Conservation (phyloP, 2,888 invertebrate genomes). For the Aleiodes leptofemur region DNA sequence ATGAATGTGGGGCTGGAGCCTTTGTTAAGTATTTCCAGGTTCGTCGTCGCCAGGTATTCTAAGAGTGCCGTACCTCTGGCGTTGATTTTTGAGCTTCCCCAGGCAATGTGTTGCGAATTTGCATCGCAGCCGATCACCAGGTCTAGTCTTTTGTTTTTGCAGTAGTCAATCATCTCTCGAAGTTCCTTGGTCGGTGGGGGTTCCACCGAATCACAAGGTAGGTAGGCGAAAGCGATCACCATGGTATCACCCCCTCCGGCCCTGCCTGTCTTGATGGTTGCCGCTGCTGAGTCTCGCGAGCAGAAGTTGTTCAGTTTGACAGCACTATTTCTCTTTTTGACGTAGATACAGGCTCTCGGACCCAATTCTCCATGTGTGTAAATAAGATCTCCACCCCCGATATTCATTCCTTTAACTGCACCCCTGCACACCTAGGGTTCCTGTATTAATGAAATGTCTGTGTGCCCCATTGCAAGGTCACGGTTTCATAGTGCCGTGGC, state of each 20-base stretch:
- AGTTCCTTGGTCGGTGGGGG: not conserved
- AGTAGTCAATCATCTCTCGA: too few relatives aligned
- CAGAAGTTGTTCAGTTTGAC: constrained; percentile 38
- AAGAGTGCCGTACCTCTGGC: too few relatives aligned
- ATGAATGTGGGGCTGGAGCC: too few relatives aligned
- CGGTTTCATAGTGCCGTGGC: constrained; percentile 39
- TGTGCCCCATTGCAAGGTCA: constrained; percentile 39
- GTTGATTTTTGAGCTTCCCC: too few relatives aligned
- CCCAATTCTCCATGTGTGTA: not conserved
- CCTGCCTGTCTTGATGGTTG: not conserved
- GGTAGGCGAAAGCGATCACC: constrained; percentile 25
- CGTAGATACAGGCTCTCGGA: constrained; percentile 42
- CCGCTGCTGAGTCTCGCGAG: constrained; percentile 32
- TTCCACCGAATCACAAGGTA: constrained; percentile 21
- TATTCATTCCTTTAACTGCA: constrained; percentile 9
- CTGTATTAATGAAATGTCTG: constrained; percentile 40
- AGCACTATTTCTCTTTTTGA: constrained; percentile 18
- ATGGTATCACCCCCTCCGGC: not conserved
- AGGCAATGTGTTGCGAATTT: too few relatives aligned
- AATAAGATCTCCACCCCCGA: not conserved
- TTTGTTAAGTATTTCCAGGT: too few relatives aligned
- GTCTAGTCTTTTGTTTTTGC: too few relatives aligned
- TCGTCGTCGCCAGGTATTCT: too few relatives aligned
- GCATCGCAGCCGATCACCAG: too few relatives aligned
- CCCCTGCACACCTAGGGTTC: constrained; percentile 45